phyloP scores from a whole-genome alignment of 2,113 vertebrate species.

The Clarias macrocephalus region DNA sequence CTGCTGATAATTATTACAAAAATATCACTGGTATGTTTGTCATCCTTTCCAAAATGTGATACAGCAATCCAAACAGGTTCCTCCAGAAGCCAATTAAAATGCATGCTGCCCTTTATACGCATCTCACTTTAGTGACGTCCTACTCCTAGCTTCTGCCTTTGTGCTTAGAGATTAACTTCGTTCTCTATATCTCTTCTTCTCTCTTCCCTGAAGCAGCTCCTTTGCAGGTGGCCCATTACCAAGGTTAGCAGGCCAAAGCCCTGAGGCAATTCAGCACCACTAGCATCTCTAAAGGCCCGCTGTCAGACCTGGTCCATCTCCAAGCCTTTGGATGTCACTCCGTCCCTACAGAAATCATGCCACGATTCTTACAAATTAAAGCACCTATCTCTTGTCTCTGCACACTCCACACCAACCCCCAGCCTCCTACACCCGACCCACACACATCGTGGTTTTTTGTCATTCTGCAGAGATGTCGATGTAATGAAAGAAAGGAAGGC shows the following conservation, averaged over 20 bases:
- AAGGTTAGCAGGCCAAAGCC: conserved; percentile 51
- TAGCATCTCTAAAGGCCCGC: conserved; percentile 53
- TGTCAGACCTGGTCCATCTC: conserved; percentile 54
- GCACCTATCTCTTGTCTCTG: conserved; percentile 54
- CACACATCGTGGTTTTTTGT: conserved; percentile 54
- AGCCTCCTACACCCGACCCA: conserved; percentile 33
- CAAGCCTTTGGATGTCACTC: conserved; percentile 53
- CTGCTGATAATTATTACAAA: background rate
- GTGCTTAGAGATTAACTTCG: conserved; percentile 28
- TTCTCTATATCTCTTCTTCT: conserved; percentile 47
- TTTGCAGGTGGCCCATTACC: conserved; percentile 62
- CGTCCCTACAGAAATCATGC: conserved; percentile 55
- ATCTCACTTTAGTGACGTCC: background rate
- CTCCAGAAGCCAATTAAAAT: conserved; percentile 15
- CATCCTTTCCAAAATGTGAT: background rate
- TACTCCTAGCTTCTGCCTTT: background rate
- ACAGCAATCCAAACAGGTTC: conserved; percentile 1
- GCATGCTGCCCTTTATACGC: background rate
- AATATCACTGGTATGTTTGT: background rate
- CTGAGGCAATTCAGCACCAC: conserved; percentile 42
- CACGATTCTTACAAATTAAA: conserved; percentile 62
- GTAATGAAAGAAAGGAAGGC: conserved; percentile 65
- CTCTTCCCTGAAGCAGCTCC: conserved; percentile 13
- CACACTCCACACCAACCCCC: conserved; percentile 9
- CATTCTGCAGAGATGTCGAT: conserved; percentile 59